Evolutionary conservation across 2,888 invertebrate species (phyloP).

Genomic region (Diaprepes abbreviatus): DNA sequence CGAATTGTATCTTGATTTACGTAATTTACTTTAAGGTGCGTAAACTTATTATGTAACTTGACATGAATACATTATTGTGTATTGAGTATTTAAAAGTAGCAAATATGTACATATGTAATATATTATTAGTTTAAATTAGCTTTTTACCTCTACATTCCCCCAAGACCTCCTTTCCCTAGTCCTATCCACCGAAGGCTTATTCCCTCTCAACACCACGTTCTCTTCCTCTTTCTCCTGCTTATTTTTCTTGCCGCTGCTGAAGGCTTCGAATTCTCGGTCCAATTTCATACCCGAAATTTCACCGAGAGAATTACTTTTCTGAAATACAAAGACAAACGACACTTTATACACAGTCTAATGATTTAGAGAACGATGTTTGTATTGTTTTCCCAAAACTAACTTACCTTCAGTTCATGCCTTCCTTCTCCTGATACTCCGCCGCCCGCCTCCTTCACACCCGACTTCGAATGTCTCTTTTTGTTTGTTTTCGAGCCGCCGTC

Average conservation of each 20-base stretch:
- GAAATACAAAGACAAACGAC: slow-evolving; percentile 62
- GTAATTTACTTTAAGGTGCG: too few relatives aligned
- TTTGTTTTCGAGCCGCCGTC: slow-evolving; percentile 55
- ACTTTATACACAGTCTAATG: too few relatives aligned
- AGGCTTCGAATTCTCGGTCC: slow-evolving; percentile 54
- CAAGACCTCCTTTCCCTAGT: slow-evolving; percentile 62
- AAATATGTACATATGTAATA: too few relatives aligned
- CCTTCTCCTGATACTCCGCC: slow-evolving; percentile 38
- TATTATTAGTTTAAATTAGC: too few relatives aligned
- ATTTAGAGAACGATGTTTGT: too few relatives aligned
- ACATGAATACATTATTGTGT: too few relatives aligned
- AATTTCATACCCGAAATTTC: slow-evolving; percentile 79
- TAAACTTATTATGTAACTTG: too few relatives aligned
- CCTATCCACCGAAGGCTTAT: slow-evolving; percentile 59
- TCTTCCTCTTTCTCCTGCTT: slow-evolving; percentile 60
- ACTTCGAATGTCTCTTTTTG: slow-evolving; percentile 59
- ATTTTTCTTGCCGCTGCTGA: slow-evolving; percentile 49
- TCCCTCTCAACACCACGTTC: slow-evolving; percentile 58
- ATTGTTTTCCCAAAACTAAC: too few relatives aligned
- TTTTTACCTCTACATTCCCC: slow-evolving; percentile 61
- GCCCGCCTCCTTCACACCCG: slow-evolving; percentile 55
- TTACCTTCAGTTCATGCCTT: slow-evolving; percentile 63
- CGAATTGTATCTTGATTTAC: too few relatives aligned
- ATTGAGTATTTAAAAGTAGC: too few relatives aligned
- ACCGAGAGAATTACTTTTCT: slow-evolving; percentile 85